Evolutionary conservation across 2,888 invertebrate genomes (phyloP).

Genomic region (Dorcus hopei): DNA sequence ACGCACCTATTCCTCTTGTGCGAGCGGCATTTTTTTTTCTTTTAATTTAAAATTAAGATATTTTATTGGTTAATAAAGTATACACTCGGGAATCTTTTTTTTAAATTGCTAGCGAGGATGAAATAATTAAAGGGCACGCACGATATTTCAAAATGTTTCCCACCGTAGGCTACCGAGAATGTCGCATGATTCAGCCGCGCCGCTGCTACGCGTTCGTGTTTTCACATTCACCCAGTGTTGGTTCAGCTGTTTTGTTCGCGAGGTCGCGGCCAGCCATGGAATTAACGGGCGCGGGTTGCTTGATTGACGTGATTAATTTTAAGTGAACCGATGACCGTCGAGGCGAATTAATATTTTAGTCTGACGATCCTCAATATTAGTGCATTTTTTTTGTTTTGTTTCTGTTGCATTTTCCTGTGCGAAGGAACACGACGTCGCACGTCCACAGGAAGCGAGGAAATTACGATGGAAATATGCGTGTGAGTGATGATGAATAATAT

Average conservation of each 20-base stretch:
- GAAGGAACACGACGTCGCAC: too few relatives aligned
- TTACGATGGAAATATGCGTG: slow-evolving; percentile 15
- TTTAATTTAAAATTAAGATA: neutral
- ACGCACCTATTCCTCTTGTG: too few relatives aligned
- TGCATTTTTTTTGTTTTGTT: too few relatives aligned
- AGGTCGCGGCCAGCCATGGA: neutral
- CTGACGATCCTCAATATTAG: too few relatives aligned
- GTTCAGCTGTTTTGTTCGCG: slow-evolving; percentile 9
- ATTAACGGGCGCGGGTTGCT: neutral
- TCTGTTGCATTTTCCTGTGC: too few relatives aligned
- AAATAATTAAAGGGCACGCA: too few relatives aligned
- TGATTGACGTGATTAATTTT: slow-evolving; percentile 6
- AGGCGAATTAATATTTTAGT: too few relatives aligned
- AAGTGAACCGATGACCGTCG: neutral
- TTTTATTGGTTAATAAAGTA: neutral
- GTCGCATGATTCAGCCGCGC: slow-evolving; percentile 4
- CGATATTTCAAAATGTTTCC: neutral
- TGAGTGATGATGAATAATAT: neutral
- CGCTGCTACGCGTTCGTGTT: neutral
- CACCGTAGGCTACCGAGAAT: slow-evolving; percentile 11
- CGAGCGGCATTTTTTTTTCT: neutral
- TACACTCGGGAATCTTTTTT: too few relatives aligned
- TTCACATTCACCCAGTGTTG: slow-evolving; percentile 5
- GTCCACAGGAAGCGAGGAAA: neutral
- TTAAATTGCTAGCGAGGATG: too few relatives aligned